These are phyloP conservation scores for Elgaria multicarinata DNA, from an alignment of 2,113 vertebrate species.

Conservation along the genomic window DNA sequence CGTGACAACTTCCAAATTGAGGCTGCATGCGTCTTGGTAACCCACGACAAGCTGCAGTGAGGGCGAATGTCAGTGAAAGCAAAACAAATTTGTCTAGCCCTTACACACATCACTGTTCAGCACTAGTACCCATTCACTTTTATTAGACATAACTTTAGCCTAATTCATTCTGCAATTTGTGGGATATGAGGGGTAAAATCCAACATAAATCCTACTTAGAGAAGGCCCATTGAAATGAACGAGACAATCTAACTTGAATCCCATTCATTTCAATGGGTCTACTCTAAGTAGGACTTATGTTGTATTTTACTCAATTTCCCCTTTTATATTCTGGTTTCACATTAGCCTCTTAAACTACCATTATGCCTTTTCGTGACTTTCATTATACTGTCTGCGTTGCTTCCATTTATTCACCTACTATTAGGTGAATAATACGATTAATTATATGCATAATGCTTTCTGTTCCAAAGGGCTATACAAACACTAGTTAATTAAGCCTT, in stretches of 20 bases:
- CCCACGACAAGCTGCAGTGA: no score
- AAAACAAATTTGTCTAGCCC: no score
- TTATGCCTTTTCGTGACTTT: neutral
- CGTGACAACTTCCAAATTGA: no score
- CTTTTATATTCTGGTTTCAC: conserved; percentile 4
- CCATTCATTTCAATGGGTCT: no score
- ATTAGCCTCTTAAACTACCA: neutral
- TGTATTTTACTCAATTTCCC: neutral
- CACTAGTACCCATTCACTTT: neutral
- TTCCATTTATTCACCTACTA: neutral
- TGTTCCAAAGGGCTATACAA: conserved; percentile 7
- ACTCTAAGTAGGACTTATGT: no score
- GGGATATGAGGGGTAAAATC: no score
- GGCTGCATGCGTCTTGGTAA: no score
- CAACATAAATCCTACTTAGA: no score
- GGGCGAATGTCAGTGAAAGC: no score
- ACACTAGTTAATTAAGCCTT: neutral
- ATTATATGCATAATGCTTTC: neutral
- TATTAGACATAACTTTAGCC: neutral
- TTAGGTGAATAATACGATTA: neutral
- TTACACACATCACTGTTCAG: neutral
- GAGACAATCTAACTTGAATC: no score
- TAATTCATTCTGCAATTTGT: neutral
- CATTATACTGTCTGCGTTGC: conserved; percentile 5
- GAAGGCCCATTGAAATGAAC: no score